Evolutionary conservation across 2,797 vertebrate genomes (phyloP).

Genomic region (Dryobates pubescens): DNA sequence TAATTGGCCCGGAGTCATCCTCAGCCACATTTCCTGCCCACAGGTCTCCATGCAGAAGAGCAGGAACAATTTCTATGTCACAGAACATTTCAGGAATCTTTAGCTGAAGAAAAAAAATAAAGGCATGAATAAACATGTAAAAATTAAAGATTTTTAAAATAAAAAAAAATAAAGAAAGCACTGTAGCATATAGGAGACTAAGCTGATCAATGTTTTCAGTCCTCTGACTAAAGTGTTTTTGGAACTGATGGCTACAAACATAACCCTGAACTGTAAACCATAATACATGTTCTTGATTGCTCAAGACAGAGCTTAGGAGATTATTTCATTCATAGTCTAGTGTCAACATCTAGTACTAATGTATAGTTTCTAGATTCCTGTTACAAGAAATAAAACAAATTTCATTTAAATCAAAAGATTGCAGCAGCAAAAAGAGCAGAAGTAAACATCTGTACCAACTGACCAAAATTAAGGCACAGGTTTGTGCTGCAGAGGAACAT

Average conservation of each 20-base stretch:
- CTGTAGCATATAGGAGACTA: not conserved
- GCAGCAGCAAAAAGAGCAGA: not conserved
- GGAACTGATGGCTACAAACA: not conserved
- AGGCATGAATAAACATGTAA: not conserved
- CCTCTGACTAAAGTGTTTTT: not conserved
- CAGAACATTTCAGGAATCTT: conserved; percentile 90
- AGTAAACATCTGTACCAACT: not conserved
- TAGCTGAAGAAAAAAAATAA: conserved; percentile 77
- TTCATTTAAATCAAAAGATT: not conserved
- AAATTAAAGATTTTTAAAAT: not conserved
- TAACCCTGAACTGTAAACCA: not conserved
- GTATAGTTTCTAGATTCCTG: not conserved
- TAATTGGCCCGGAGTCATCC: conserved; percentile 83
- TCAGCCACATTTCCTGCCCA: conserved; percentile 96
- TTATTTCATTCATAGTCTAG: not conserved
- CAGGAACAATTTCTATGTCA: conserved; percentile 80
- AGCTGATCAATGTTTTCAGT: not conserved
- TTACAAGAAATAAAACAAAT: not conserved
- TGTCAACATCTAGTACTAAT: not conserved
- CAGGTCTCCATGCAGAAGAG: conserved; percentile 92
- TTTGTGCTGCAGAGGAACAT: not conserved
- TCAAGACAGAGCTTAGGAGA: not conserved
- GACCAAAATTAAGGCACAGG: not conserved
- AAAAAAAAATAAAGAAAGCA: not conserved
- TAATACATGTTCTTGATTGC: not conserved